Base-by-base conservation (phyloP, 2,888 invertebrate species). In the Meteorus cinctellus region DNA sequence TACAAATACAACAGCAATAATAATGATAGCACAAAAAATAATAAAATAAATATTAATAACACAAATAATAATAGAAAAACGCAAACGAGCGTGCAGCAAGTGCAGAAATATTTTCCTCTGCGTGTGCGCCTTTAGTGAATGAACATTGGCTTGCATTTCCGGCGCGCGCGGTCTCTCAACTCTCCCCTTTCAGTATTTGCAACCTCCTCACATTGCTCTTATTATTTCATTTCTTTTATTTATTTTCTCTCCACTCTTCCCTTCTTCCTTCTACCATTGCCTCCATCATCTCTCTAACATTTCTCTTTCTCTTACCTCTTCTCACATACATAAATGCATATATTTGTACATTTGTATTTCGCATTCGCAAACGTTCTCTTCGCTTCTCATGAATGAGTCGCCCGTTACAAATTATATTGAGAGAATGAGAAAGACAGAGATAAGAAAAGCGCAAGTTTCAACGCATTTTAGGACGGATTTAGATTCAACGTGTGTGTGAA, bases 61-160 rank as follows among this genome's bases (percentile, higher is more conserved):
- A 4, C 4, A 16, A 41, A 41, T 41, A 12, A 48, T 5, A 48
- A 48, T 48, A 48, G 14, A n/a, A 48, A n/a, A n/a, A 16, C 16
- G n/a, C 3, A n/a, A 48, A n/a, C 16, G 16, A 41, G 8, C 8
- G 12, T 34, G 34, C 8, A 41, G 41, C 8, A 41, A 19, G 77
- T 75, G 59, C 73, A 79, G 69, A 77, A 78, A 79, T 41, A 41
- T 41, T 80, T 68, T 48, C 67, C 62, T 65, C 76, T 55, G 19
- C 8, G 19, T 55, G 70, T 79, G 77, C 74, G 77, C 75, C 79
- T 85, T 82, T 89, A 86, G 88, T 89, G 89, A 89, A 89, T 89
- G 89, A 89, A 89, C 87, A 85, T 88, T 88, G 88, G 86, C 86
- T 88, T 84, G 88, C 87, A 84, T 89, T 89, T 89, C 89, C 89